Conservation (phyloP, 2,888 invertebrate species). For the Hydrotaea diabolus region DNA sequence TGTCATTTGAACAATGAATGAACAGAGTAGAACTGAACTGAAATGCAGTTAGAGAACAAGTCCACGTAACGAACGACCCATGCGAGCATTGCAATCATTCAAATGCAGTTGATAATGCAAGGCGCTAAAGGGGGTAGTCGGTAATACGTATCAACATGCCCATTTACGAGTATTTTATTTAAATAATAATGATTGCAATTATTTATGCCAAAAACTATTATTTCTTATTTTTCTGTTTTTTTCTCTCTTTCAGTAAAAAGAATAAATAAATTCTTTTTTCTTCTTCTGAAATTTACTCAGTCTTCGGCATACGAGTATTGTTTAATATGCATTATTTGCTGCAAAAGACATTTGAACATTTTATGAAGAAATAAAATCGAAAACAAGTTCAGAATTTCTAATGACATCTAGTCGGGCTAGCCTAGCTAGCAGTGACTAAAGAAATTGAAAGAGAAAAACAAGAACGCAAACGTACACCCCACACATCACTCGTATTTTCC, state of each 20-base stretch:
- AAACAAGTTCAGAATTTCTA: conserved; percentile 63
- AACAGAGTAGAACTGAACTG: no score
- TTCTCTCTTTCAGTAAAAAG: conserved; percentile 16
- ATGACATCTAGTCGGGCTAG: conserved; percentile 28
- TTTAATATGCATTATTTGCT: conserved; percentile 60
- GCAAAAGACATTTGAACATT: conserved; percentile 66
- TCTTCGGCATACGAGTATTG: not conserved
- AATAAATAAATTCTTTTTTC: conserved; percentile 32
- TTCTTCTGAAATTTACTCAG: conserved; percentile 51
- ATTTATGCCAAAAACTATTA: conserved; percentile 30
- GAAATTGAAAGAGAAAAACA: no score
- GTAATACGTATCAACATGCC: no score
- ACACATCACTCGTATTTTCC: no score
- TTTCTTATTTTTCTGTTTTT: not conserved
- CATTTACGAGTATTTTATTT: conserved; percentile 47
- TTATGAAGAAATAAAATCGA: conserved; percentile 67
- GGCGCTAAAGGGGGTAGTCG: not conserved
- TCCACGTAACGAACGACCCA: no score
- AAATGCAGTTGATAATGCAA: no score
- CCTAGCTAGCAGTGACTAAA: no score
- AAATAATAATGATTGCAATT: conserved; percentile 49
- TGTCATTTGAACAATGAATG: conserved; percentile 16
- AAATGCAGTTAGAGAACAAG: not conserved
- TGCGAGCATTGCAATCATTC: no score
- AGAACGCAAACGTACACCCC: no score